Conservation (phyloP, 2,113 vertebrate genomes). For the Carlito syrichta region DNA sequence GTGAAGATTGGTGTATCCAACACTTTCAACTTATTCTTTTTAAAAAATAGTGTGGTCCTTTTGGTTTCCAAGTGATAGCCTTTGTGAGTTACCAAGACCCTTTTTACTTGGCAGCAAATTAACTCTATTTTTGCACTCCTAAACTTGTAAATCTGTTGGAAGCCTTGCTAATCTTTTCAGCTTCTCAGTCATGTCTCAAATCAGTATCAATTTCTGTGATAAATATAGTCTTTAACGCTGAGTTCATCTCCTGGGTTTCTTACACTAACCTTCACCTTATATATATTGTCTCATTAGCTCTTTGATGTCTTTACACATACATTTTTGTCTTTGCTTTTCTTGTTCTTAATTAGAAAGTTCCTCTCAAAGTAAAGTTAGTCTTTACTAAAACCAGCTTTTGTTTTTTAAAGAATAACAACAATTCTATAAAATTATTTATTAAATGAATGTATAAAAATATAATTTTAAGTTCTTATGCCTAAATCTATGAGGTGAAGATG, state of each 20-base stretch:
- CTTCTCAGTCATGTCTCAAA: not conserved
- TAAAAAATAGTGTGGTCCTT: not conserved
- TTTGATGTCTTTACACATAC: not conserved
- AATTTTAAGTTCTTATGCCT: not conserved
- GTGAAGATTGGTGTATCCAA: not conserved
- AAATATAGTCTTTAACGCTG: not conserved
- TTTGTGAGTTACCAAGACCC: not conserved
- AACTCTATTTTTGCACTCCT: not conserved
- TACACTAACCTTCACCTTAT: not conserved
- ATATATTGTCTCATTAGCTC: not conserved
- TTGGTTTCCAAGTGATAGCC: not conserved
- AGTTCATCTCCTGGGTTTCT: not conserved
- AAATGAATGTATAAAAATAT: not conserved
- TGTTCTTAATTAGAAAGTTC: not conserved
- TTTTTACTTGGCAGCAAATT: not conserved
- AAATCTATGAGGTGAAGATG: not conserved
- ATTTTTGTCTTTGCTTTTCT: not conserved
- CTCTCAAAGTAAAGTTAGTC: not conserved
- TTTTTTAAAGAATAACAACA: not conserved
- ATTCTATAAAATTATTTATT: not conserved
- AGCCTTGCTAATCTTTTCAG: not conserved
- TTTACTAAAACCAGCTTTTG: not conserved
- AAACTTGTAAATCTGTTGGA: not conserved
- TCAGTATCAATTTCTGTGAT: not conserved
- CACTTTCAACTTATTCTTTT: not conserved